Evolutionary conservation across 2,888 invertebrate species (phyloP).

Genomic region (Machimus atricapillus): DNA sequence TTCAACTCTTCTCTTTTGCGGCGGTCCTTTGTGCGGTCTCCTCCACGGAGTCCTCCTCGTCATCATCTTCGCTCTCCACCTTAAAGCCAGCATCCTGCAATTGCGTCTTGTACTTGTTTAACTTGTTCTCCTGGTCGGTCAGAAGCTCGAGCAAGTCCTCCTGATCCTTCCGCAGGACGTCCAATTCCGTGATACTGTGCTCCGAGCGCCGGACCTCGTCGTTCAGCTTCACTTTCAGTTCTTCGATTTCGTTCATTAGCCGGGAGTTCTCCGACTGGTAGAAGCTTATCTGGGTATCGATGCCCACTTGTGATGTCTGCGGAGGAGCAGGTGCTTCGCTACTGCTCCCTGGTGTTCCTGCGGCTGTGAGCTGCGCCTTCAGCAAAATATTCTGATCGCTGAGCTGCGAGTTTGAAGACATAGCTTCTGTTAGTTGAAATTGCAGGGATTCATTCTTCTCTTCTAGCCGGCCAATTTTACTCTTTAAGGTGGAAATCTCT

Average conservation of each 20-base stretch:
- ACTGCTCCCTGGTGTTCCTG: conserved; percentile 28
- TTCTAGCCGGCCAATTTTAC: conserved; percentile 53
- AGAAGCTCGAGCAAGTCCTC: conserved; percentile 90
- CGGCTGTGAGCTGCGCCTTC: conserved; percentile 73
- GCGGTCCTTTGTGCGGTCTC: not conserved
- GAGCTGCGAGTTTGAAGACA: conserved; percentile 75
- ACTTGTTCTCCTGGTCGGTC: conserved; percentile 82
- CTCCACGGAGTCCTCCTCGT: conserved; percentile 52
- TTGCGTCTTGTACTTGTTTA: conserved; percentile 71
- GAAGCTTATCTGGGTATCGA: conserved; percentile 48
- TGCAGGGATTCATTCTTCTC: conserved; percentile 55
- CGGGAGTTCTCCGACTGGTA: conserved; percentile 59
- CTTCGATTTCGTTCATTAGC: conserved; percentile 54
- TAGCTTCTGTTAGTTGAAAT: conserved; percentile 71
- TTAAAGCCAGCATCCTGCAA: conserved; percentile 64
- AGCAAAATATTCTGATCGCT: conserved; percentile 87
- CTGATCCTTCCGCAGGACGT: conserved; percentile 82
- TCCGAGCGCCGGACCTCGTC: conserved; percentile 50
- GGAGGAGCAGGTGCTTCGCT: not conserved
- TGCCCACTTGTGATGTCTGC: conserved; percentile 28
- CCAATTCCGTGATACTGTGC: conserved; percentile 64
- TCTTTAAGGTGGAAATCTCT: conserved; percentile 64
- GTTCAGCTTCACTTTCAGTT: conserved; percentile 59
- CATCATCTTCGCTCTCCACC: conserved; percentile 62
- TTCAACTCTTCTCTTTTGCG: conserved; percentile 22